A percentile compares a stretch with the other conserved stretches of the same genome.
phyloP scores from a whole-genome alignment of 2,888 invertebrate genomes.

The Temnothorax rugatulus region DNA sequence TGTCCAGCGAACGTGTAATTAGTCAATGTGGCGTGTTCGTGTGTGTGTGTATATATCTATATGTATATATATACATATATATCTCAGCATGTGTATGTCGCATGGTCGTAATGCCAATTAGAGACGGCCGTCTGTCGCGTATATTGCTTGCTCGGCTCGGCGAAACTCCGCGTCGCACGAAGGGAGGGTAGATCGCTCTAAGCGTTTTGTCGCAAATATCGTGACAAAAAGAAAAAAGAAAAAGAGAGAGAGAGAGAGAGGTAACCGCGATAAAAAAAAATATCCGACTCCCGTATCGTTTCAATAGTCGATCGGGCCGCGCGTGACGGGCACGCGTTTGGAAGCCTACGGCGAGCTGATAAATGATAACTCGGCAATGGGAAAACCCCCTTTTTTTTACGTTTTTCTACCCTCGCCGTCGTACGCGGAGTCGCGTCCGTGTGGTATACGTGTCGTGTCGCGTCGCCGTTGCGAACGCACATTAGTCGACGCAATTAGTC shows the following conservation, averaged over 20 bases:
- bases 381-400: not conserved
- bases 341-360: not conserved
- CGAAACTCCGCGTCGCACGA: constrained; percentile 45
- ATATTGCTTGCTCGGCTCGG: constrained; percentile 33
- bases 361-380: not conserved
- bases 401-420: constrained; percentile 44
- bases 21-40: constrained; percentile 35
- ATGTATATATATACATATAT: constrained; percentile 11
- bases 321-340: not conserved
- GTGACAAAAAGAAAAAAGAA: not conserved
- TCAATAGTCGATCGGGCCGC: not conserved
- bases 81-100: constrained; percentile 21
- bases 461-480: constrained; percentile 24
- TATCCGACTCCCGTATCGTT: not conserved
- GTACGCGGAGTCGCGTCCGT: constrained; percentile 30
- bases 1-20: constrained; percentile 39
- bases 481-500: constrained; percentile 1
- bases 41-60: not conserved
- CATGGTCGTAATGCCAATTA: constrained; percentile 41
- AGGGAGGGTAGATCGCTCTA: constrained; percentile 29
- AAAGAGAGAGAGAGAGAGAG: not conserved
- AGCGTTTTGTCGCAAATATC: not conserved
- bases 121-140: constrained; percentile 48
- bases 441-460: not conserved
- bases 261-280: not conserved